Evolutionary conservation across 1,140 invertebrate species (phyloP).

Genomic region (Ostrea denselamellosa): DNA sequence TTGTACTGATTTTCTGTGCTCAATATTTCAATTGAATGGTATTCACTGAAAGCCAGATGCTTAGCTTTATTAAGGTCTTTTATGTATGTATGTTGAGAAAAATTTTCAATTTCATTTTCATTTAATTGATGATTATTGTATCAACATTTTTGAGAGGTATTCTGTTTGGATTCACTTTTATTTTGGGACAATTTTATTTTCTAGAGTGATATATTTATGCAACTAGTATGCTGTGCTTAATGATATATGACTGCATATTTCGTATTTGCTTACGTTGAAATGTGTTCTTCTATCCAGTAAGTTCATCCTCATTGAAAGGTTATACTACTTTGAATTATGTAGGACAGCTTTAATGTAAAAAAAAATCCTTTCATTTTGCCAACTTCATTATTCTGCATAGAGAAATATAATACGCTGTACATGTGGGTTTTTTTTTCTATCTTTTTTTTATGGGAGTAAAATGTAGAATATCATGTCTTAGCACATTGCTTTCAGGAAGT

Average conservation of each 20-base stretch:
- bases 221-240: not conserved
- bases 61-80: not conserved
- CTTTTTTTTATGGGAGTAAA: too few species aligned
- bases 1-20: not conserved
- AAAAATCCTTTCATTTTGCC: too few species aligned
- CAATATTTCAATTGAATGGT: not conserved
- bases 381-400: too few species aligned
- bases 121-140: not conserved
- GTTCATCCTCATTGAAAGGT: too few species aligned
- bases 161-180: conserved; percentile 2
- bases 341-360: too few species aligned
- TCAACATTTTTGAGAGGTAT: not conserved
- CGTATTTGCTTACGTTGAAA: too few species aligned
- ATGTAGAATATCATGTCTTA: too few species aligned
- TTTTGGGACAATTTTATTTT: not conserved
- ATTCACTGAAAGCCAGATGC: not conserved
- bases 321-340: too few species aligned
- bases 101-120: not conserved
- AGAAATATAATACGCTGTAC: too few species aligned
- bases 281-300: too few species aligned
- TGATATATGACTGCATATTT: not conserved
- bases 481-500: too few species aligned
- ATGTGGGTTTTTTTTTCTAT: too few species aligned
- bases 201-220: not conserved
- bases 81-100: not conserved